Base-by-base conservation (phyloP, 1,140 invertebrate genomes). In the Bemisia tabaci region DNA sequence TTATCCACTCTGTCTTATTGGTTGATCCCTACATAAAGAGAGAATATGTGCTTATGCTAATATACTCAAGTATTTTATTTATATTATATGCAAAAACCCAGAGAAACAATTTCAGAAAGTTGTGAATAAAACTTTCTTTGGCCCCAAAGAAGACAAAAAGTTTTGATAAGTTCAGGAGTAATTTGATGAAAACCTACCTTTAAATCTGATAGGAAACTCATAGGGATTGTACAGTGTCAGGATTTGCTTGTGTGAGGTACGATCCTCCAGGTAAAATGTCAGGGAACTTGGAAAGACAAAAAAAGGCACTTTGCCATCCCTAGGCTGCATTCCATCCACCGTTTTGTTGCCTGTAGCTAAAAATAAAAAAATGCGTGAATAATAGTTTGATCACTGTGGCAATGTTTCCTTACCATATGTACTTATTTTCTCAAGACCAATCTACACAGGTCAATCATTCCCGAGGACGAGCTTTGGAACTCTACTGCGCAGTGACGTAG, bases 181-280 rank as follows among this genome's bases (percentile, higher is more conserved):
- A n/a, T n/a, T n/a, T n/a, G n/a, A n/a, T n/a, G n/a, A 21, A 39
- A 33, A 67, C 73, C 76, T 82, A 94, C 92, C 89, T 89, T 88
- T 90, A 75, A 91, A 94, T 79, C 86, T 85, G 5, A 95, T 82
- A 58, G 85, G 80, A 78, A 91, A 91, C 68, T 94, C 90, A 76
- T 93, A 94, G 1, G 90, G 91, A 80, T 94, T 95, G 74, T 92
- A 92, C 58, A 95, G 77, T 59, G 90, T 93, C 33, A 94, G 75
- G 60, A 92, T 79, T 79, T 92, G 90, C 75, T 91, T 92, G 74
- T 91, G 85, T 1, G 85, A 86, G 48, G 83, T 83, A 70, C 85
- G 83, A 69, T 91, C 87, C 72, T 85, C 85, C 68, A 89, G 78
- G 78, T 86, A 91, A 78, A 94, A 93, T 69, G 84, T 87, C 26